phyloP scores from a whole-genome alignment of 2,113 vertebrate genomes.

The Cettia cetti region DNA sequence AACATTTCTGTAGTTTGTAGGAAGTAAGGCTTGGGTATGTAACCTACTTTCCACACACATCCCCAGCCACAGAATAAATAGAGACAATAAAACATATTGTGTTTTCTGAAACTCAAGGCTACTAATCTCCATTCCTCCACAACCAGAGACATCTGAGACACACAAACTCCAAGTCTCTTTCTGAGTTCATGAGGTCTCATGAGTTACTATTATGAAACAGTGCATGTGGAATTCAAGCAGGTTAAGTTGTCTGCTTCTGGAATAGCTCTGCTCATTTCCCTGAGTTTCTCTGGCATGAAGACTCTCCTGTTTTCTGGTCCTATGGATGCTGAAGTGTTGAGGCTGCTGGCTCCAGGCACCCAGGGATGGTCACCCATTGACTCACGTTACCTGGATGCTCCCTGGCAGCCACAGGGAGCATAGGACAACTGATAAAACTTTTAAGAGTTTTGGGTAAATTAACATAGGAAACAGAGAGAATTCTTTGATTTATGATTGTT shows the following conservation, averaged over 20 bases:
- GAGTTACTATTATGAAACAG: neutral
- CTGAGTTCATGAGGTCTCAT: fast-evolving
- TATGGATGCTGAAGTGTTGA: fast-evolving
- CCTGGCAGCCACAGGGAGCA: neutral
- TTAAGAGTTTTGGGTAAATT: neutral
- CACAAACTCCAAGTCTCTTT: neutral
- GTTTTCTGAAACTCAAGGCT: neutral
- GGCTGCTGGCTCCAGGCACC: neutral
- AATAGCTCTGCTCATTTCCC: neutral
- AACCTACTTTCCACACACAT: neutral
- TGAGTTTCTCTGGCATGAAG: neutral
- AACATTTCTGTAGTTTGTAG: neutral
- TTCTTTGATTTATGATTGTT: neutral
- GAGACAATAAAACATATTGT: neutral
- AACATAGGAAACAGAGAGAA: neutral
- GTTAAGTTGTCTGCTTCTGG: neutral
- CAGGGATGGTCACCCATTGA: neutral
- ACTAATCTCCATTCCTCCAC: neutral
- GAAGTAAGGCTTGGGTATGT: neutral
- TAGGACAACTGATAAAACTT: neutral
- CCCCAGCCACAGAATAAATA: neutral
- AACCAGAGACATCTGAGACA: neutral
- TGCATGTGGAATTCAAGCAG: neutral
- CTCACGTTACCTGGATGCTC: neutral
- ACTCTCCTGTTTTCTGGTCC: neutral